These are phyloP conservation scores for Smittia aterrima DNA, from an alignment of 2,888 invertebrate genomes.

Conservation along the genomic window DNA sequence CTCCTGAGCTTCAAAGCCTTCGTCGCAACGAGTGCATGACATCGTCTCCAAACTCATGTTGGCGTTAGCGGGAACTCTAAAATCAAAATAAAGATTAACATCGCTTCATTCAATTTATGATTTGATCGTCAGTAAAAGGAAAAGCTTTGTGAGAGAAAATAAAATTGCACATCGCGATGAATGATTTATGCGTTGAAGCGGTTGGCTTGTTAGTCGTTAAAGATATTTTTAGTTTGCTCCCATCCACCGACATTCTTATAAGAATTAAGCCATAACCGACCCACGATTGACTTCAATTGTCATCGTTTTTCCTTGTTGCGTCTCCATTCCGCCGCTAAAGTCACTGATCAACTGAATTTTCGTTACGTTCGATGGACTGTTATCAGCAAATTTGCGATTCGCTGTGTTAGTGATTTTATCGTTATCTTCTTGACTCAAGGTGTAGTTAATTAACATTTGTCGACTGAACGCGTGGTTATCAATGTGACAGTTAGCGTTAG, in stretches of 20 bases:
- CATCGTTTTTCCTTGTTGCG: conserved; percentile 17
- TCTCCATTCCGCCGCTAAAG: not conserved
- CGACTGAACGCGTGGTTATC: conserved; percentile 5
- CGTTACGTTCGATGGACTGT: conserved; percentile 5
- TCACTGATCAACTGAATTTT: not conserved
- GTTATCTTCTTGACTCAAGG: not conserved
- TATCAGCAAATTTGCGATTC: conserved; percentile 32
- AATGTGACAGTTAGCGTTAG: not conserved
- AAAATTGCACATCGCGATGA: not conserved
- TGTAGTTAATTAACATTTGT: not conserved
- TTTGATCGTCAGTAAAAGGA: conserved; percentile 13
- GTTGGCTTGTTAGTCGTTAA: not conserved
- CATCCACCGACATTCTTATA: not conserved
- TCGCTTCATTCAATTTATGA: not conserved
- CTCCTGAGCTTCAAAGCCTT: conserved; percentile 94
- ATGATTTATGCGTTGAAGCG: not conserved
- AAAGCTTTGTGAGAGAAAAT: not conserved
- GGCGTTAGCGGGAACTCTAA: conserved; percentile 45
- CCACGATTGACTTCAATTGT: conserved; percentile 14
- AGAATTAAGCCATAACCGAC: not conserved
- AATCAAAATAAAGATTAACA: not conserved
- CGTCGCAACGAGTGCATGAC: conserved; percentile 92
- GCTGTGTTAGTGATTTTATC: not conserved
- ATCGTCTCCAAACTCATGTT: conserved; percentile 87
- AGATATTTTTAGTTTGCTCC: not conserved